Percentiles rank a stretch among this genome's conserved stretches.
Conservation (phyloP, 1,140 invertebrate genomes). For the Zaprionus taronus region DNA sequence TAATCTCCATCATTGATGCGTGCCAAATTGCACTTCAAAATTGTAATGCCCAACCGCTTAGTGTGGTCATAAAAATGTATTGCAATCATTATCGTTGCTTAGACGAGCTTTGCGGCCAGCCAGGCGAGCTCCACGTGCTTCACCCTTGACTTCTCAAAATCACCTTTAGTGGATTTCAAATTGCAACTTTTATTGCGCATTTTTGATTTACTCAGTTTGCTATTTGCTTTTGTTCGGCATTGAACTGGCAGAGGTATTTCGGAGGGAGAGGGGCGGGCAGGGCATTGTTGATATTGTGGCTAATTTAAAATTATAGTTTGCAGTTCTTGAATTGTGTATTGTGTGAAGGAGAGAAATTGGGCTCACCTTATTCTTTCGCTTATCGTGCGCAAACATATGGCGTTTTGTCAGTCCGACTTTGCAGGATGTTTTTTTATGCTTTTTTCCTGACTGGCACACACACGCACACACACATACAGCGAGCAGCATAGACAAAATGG, state of each 20-base stretch:
- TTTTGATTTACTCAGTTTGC: slow-evolving; percentile 69
- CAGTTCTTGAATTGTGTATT: slow-evolving; percentile 47
- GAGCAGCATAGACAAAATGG: slow-evolving; percentile 57
- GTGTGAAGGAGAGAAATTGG: slow-evolving; percentile 10
- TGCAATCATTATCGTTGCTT: slow-evolving; percentile 81
- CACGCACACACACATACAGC: slow-evolving; percentile 21
- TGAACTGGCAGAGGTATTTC: slow-evolving; percentile 1
- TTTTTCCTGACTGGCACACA: slow-evolving; percentile 37
- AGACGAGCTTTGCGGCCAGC: slow-evolving; percentile 62
- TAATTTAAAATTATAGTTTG: slow-evolving; percentile 78
- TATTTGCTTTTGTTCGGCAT: slow-evolving; percentile 40
- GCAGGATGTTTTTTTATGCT: slow-evolving; percentile 39
- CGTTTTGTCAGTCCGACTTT: slow-evolving; percentile 71
- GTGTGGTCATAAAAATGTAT: slow-evolving; percentile 73
- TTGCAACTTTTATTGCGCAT: slow-evolving; percentile 73
- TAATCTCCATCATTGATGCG: slow-evolving; percentile 43
- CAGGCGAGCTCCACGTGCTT: not conserved
- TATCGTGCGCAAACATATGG: slow-evolving; percentile 78
- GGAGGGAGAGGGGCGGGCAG: not conserved
- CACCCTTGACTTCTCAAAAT: slow-evolving; percentile 2
- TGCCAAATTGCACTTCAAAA: slow-evolving; percentile 68
- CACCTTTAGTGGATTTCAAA: slow-evolving; percentile 62
- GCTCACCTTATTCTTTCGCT: slow-evolving; percentile 24
- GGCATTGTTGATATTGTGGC: slow-evolving; percentile 33
- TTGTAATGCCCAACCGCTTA: slow-evolving; percentile 68